Base-by-base conservation (phyloP, 2,888 invertebrate genomes). In the Nemotelus nigrinus region DNA sequence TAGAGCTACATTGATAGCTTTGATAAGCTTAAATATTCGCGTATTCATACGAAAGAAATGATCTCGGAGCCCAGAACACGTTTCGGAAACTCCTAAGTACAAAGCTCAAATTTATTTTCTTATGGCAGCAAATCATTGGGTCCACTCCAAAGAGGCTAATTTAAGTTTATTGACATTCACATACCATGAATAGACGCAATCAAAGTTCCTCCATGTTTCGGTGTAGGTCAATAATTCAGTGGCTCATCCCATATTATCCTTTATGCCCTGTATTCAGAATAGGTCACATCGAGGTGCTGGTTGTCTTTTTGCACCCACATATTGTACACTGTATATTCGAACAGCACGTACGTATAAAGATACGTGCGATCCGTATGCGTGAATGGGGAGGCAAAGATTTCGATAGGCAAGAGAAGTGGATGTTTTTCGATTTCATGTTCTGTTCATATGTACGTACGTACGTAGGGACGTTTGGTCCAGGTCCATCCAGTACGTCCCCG, bases 131-230 rank as follows among this genome's bases (percentile, higher is more conserved):
- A 25, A 25, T 25, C 25, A 25, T 25, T 25, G 25, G 25, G 25
- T 25, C 25, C 25, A 25, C 25, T 25, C 39, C 5, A 67, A 47
- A 39, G 2, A 44, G 58, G 71, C 71, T 72, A 72, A 74, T 74
- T 63, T 63, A 8, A 47, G 60, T 63, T 63, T 74, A 74, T 60
- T 63, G 41, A 4, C 50, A 74, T 74, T 74, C 63, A 60, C 43
- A 63, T 63, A 43, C 44, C 63, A 48, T 60, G 74, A 74, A 74
- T 74, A 60, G 74, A 74, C 63, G 74, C 74, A 74, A 74, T 74
- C 63, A 63, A 74, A 74, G 47, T 50, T 74, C 63, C 63, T 58
- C 74, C 48, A 60, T 60, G 47, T 63, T 74, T 48, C 74, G 48
- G 41, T 7, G 47, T 48, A 63, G 74, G 74, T 74, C 74, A 74